phyloP scores from a whole-genome alignment of 1,140 invertebrate genomes.

The Luehdorfia chinensis region DNA sequence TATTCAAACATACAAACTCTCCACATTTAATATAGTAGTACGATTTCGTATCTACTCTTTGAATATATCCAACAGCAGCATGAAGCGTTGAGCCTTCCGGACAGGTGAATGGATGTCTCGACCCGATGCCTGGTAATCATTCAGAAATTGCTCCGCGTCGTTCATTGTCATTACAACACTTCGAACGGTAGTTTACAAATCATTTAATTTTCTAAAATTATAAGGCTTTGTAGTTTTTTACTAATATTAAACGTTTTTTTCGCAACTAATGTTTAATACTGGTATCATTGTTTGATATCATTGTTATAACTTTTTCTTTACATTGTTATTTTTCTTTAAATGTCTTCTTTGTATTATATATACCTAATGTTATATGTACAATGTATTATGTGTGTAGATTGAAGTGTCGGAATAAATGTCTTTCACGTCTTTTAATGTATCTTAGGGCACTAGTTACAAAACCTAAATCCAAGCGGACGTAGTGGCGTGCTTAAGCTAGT shows the following conservation, averaged over 20 bases:
- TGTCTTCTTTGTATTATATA: background rate
- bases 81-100: slow-evolving; percentile 32
- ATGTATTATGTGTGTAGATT: too few relatives aligned
- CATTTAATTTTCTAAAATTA: background rate
- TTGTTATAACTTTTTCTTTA: too few relatives aligned
- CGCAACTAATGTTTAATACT: background rate
- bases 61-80: slow-evolving; percentile 23
- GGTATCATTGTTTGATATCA: background rate
- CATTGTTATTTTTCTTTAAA: background rate
- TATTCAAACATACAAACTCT: too few relatives aligned
- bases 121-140: slow-evolving; percentile 31
- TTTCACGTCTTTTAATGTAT: too few relatives aligned
- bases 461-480: too few relatives aligned
- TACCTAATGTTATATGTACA: too few relatives aligned
- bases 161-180: slow-evolving; percentile 10
- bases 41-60: too few relatives aligned
- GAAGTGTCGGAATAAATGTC: too few relatives aligned
- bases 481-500: too few relatives aligned
- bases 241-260: background rate
- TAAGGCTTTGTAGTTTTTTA: background rate
- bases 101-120: slow-evolving; percentile 55
- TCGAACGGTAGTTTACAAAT: background rate
- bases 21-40: too few relatives aligned
- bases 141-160: slow-evolving; percentile 28
- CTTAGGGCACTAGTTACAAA: too few relatives aligned